These are phyloP conservation scores for Lottia gigantea DNA, from an alignment of 2,888 invertebrate genomes.

Conservation along the genomic window DNA sequence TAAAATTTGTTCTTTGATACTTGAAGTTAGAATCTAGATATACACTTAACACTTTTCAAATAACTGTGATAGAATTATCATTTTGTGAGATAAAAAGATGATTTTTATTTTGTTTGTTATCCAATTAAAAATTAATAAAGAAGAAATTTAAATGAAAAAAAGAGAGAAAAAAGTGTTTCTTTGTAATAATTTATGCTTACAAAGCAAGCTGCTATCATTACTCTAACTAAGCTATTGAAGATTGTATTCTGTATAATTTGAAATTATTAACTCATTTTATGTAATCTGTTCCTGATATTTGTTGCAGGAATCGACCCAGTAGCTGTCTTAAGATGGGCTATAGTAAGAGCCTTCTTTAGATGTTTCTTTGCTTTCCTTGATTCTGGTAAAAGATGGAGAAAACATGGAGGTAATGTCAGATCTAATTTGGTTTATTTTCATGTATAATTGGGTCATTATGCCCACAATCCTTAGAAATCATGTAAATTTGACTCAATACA, in stretches of 20 bases:
- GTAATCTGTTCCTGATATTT: neutral
- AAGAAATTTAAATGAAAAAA: neutral
- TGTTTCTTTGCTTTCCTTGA: conserved; percentile 91
- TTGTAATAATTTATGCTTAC: neutral
- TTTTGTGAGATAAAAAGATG: too few species aligned
- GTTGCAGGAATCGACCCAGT: conserved; percentile 65
- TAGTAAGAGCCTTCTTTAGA: conserved; percentile 87
- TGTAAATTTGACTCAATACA: too few species aligned
- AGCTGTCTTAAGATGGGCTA: conserved; percentile 83
- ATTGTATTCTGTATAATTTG: neutral
- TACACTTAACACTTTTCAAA: too few species aligned
- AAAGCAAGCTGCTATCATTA: neutral
- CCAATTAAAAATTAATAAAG: too few species aligned
- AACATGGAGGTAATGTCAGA: conserved; percentile 43
- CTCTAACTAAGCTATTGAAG: neutral
- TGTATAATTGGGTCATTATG: too few species aligned
- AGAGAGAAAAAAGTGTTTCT: neutral
- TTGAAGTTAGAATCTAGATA: too few species aligned
- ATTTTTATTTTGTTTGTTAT: too few species aligned
- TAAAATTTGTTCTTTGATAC: too few species aligned
- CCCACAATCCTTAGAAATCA: too few species aligned
- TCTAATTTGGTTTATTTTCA: too few species aligned
- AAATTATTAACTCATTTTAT: neutral
- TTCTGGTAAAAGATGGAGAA: conserved; percentile 63
- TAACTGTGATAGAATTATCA: too few species aligned